Percentiles rank a stretch among this genome's conserved stretches.
These are phyloP conservation scores for Calidris pugnax DNA, from an alignment of 2,113 vertebrate species.

Conservation along the genomic window DNA sequence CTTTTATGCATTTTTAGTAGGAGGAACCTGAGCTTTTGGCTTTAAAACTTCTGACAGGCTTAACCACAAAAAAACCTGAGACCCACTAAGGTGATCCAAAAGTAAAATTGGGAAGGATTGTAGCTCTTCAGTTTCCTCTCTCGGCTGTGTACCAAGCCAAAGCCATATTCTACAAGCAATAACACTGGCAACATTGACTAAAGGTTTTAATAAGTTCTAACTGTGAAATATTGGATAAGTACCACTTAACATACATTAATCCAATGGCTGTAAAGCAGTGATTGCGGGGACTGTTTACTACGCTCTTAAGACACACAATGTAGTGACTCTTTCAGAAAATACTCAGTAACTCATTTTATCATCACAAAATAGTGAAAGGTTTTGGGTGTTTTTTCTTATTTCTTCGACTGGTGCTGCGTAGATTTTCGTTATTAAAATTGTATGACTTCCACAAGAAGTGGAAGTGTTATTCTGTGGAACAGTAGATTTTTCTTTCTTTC, in stretches of 20 bases:
- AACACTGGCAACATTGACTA: not conserved
- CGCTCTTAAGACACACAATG: not conserved
- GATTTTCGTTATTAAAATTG: not conserved
- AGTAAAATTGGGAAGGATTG: not conserved
- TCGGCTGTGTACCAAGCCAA: not conserved
- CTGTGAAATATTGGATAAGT: not conserved
- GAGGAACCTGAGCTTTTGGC: not conserved
- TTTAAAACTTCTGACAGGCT: conserved; percentile 21
- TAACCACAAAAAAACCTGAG: not conserved
- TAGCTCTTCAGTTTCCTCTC: not conserved
- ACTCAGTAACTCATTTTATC: not conserved
- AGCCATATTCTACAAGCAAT: not conserved
- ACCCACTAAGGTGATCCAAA: not conserved
- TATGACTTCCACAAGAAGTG: not conserved
- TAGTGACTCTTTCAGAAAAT: not conserved
- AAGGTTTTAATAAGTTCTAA: not conserved
- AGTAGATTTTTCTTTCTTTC: not conserved
- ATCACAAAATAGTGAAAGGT: not conserved
- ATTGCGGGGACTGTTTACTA: not conserved
- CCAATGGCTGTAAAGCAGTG: not conserved
- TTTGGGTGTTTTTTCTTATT: too few relatives aligned
- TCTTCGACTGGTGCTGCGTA: not conserved
- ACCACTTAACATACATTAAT: not conserved
- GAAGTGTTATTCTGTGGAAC: not conserved
- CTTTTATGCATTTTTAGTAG: not conserved